Percentiles rank a stretch among this genome's conserved stretches.
Evolutionary conservation across 2,797 vertebrate genomes (phyloP).

Genomic region (Siniperca obscura): DNA sequence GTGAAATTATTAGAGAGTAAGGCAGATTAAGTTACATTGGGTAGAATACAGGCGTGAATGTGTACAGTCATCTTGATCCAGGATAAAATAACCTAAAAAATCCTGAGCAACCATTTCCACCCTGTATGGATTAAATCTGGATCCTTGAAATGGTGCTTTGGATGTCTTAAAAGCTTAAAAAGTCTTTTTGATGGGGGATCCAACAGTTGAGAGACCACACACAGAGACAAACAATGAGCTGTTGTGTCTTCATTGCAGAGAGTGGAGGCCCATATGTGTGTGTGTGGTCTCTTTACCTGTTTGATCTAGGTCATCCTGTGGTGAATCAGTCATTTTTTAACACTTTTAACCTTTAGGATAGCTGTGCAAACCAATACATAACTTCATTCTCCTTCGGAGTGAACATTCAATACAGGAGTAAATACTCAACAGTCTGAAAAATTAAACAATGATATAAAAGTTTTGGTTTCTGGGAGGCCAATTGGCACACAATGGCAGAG

Average conservation of each 20-base stretch:
- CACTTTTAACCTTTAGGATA: conserved; percentile 61
- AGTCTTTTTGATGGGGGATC: conserved; percentile 61
- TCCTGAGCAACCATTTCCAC: conserved; percentile 61
- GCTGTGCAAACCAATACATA: conserved; percentile 78
- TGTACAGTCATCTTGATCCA: conserved; percentile 54
- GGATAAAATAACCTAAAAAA: conserved; percentile 62
- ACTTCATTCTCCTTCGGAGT: conserved; percentile 81
- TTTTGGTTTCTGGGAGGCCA: conserved; percentile 56
- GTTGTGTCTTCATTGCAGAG: conserved; percentile 69
- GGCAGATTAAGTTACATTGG: conserved; percentile 39
- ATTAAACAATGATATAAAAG: not conserved
- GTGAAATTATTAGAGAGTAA: conserved; percentile 35
- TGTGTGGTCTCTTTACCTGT: conserved; percentile 67
- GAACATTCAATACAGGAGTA: conserved; percentile 75
- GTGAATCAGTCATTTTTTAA: conserved; percentile 64
- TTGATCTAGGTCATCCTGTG: conserved; percentile 54
- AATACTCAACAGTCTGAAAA: conserved; percentile 56
- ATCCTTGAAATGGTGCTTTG: conserved; percentile 71
- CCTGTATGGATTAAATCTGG: conserved; percentile 56
- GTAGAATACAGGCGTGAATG: conserved; percentile 44
- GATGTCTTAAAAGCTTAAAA: conserved; percentile 67
- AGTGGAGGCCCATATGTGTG: conserved; percentile 38
- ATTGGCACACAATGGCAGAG: conserved; percentile 54
- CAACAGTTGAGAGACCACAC: conserved; percentile 76
- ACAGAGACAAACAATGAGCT: conserved; percentile 74